Evolutionary conservation across 53 echinoderm and acorn worm genomes (phyloP).

Genomic region (Actinopyga echinites): DNA sequence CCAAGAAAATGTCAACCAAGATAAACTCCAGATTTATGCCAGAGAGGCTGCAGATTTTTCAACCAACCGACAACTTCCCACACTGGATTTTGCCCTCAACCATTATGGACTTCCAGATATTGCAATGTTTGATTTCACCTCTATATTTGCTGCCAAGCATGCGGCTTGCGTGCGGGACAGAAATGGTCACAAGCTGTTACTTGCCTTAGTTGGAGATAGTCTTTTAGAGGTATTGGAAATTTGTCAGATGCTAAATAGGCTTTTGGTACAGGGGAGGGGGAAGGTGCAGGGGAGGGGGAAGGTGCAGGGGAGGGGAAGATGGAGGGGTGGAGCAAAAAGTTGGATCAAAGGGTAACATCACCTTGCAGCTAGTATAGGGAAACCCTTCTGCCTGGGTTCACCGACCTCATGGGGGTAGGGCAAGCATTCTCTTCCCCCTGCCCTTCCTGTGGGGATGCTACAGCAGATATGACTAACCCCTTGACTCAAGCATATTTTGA

Average conservation of each 20-base stretch:
- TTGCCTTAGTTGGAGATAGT: constrained; percentile 89
- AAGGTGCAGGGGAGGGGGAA: neutral
- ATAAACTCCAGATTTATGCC: constrained; percentile 77
- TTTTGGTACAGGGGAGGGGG: neutral
- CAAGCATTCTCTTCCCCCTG: no score
- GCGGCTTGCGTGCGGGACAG: constrained; percentile 84
- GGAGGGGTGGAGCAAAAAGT: neutral
- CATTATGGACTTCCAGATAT: constrained; percentile 95
- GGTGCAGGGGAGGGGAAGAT: neutral
- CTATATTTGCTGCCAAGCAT: constrained; percentile 84
- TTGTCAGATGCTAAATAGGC: neutral
- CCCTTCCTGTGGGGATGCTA: no score
- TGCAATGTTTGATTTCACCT: constrained; percentile 99
- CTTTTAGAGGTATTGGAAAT: constrained; percentile 73
- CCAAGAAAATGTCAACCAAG: constrained; percentile 71
- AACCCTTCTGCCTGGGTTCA: no score
- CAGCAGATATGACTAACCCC: no score
- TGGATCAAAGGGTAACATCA: no score
- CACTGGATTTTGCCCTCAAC: constrained; percentile 92
- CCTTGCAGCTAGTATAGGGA: no score
- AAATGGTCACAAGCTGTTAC: constrained; percentile 72
- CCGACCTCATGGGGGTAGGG: no score
- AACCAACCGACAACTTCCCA: constrained; percentile 82
- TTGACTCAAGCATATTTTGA: no score
- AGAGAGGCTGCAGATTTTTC: constrained; percentile 94